phyloP scores from a whole-genome alignment of 2,797 vertebrate genomes.

The Falco peregrinus region DNA sequence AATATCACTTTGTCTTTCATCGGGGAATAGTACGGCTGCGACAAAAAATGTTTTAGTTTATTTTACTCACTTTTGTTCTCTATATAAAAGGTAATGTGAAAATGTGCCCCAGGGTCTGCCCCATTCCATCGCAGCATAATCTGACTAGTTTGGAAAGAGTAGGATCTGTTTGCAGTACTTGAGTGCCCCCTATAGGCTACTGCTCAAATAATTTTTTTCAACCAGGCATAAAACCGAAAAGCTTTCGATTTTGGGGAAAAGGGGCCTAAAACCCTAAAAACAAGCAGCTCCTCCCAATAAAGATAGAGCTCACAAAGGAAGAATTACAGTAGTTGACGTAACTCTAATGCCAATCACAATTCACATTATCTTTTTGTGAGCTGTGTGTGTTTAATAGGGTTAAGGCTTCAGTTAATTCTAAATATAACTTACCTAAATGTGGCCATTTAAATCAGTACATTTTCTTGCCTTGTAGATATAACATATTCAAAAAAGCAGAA shows the following conservation, averaged over 20 bases:
- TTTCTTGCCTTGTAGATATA: not conserved
- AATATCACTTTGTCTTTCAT: conserved; percentile 64
- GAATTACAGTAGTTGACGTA: not conserved
- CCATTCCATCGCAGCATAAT: not conserved
- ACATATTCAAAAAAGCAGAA: not conserved
- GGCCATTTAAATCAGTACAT: not conserved
- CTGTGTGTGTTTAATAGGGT: not conserved
- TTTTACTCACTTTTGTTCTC: conserved; percentile 72
- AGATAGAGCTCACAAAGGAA: not conserved
- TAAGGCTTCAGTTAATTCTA: not conserved
- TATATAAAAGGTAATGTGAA: conserved; percentile 62
- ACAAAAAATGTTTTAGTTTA: conserved; percentile 43
- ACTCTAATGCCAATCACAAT: not conserved
- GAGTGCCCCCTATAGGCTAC: conserved; percentile 81
- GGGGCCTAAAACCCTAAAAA: not conserved
- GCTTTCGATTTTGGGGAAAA: fast-evolving
- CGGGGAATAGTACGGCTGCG: conserved; percentile 2
- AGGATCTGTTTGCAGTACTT: conserved; percentile 68
- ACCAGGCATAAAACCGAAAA: not conserved
- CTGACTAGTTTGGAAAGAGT: not conserved
- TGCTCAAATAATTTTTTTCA: conserved; percentile 30
- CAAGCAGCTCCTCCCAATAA: fast-evolving
- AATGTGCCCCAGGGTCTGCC: conserved; percentile 58
- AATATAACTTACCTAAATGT: not conserved
- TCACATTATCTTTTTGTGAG: not conserved